phyloP scores from a whole-genome alignment of 2,888 invertebrate genomes.

The Drosophila mettleri region DNA sequence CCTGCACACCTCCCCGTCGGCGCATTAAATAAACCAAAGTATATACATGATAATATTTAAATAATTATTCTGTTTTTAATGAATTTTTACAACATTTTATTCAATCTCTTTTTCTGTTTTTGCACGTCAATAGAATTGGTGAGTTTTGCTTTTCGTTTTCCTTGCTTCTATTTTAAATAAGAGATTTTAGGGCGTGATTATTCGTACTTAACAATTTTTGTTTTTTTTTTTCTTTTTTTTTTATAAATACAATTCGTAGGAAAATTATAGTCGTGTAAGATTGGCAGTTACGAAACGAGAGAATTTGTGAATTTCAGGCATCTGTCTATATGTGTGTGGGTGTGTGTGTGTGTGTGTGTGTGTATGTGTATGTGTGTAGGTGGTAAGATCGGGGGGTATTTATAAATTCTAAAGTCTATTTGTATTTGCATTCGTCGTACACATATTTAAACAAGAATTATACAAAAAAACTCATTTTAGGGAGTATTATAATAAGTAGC shows the following conservation, averaged over 20 bases:
- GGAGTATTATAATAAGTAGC: constrained; percentile 79
- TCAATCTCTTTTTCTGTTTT: constrained; percentile 72
- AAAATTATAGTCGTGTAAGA: constrained; percentile 43
- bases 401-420: constrained; percentile 85
- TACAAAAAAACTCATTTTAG: constrained; percentile 76
- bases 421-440: constrained; percentile 79
- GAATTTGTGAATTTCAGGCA: constrained; percentile 36
- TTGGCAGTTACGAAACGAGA: constrained; percentile 70
- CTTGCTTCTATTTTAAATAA: constrained; percentile 38
- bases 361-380: constrained; percentile 34
- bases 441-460: constrained; percentile 75
- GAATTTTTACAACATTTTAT: constrained; percentile 75
- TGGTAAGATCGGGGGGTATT: constrained; percentile 70
- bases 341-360: constrained; percentile 14
- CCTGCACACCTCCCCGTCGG: constrained; percentile 10
- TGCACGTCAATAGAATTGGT: constrained; percentile 49
- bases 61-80: constrained; percentile 46
- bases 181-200: constrained; percentile 60
- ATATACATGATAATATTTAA: constrained; percentile 12
- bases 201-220: constrained; percentile 65
- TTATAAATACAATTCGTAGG: constrained; percentile 66
- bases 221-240: constrained; percentile 45
- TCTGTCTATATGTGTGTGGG: constrained; percentile 15
- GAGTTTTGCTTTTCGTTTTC: constrained; percentile 38
- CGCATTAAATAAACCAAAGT: constrained; percentile 36